Conservation (phyloP, 1,140 invertebrate genomes). For the Zeugodacus cucurbitae region DNA sequence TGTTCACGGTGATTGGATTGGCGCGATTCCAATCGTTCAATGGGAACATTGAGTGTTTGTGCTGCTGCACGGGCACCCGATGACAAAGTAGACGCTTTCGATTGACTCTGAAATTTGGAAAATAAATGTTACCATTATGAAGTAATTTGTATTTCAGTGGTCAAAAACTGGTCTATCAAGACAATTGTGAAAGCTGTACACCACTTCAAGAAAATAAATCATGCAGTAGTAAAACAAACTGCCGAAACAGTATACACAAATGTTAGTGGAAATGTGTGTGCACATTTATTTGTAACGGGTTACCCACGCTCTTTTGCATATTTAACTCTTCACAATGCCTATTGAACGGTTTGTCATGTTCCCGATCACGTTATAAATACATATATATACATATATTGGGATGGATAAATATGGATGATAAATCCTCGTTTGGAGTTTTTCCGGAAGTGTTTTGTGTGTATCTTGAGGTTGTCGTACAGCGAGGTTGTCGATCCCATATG, state of each 20-base stretch:
- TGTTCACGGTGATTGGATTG: conserved; percentile 55
- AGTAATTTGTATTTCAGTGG: background rate
- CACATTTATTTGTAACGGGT: too few relatives aligned
- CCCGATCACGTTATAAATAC: too few relatives aligned
- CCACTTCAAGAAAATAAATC: background rate
- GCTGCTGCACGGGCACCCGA: conserved; percentile 63
- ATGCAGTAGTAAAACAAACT: background rate
- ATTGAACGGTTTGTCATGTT: too few relatives aligned
- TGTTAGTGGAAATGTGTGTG: background rate
- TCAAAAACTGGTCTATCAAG: background rate
- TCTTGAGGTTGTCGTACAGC: too few relatives aligned
- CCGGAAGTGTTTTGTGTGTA: too few relatives aligned
- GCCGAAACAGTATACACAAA: background rate
- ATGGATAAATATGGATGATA: too few relatives aligned
- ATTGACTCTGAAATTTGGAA: conserved; percentile 55
- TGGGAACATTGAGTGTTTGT: conserved; percentile 64
- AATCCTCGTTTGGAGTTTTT: too few relatives aligned
- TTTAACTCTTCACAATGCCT: too few relatives aligned
- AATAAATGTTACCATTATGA: conserved; percentile 18
- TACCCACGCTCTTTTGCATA: too few relatives aligned
- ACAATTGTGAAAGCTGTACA: conserved; percentile 24
- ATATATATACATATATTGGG: too few relatives aligned
- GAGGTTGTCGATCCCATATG: too few relatives aligned
- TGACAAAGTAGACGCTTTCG: conserved; percentile 62
- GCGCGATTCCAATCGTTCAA: conserved; percentile 62